phyloP scores from a whole-genome alignment of 2,113 vertebrate genomes.

The Cyprinodon brontotheroides region DNA sequence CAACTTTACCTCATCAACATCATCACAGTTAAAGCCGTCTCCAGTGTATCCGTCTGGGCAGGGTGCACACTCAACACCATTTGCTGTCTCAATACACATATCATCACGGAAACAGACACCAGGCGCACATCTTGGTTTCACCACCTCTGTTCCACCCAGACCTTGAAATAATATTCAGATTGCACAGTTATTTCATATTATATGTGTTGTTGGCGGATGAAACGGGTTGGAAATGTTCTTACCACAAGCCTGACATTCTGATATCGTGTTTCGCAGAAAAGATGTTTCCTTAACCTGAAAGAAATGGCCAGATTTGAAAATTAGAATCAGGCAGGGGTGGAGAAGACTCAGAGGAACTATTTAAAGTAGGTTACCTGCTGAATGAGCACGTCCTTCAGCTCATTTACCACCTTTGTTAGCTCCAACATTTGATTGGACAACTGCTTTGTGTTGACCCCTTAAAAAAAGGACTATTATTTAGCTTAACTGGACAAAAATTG shows the following conservation, averaged over 20 bases:
- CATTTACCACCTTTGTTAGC: conserved; percentile 92
- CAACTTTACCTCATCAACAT: conserved; percentile 89
- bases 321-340: conserved; percentile 22
- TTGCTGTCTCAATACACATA: conserved; percentile 84
- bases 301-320: conserved; percentile 11
- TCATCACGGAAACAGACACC: conserved; percentile 91
- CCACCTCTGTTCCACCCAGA: conserved; percentile 72
- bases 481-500: conserved; percentile 21
- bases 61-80: conserved; percentile 90
- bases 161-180: conserved; percentile 53
- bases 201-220: not conserved
- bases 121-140: conserved; percentile 83
- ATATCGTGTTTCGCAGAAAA: conserved; percentile 94
- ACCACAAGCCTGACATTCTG: conserved; percentile 98
- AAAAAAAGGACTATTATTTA: conserved; percentile 49
- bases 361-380: conserved; percentile 89
- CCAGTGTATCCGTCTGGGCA: conserved; percentile 94
- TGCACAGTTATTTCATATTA: not conserved
- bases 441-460: conserved; percentile 93
- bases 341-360: conserved; percentile 31
- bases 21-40: conserved; percentile 92
- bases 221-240: conserved; percentile 57
- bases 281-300: conserved; percentile 95
- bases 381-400: conserved; percentile 95
- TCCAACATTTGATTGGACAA: conserved; percentile 94